These are phyloP conservation scores for Semotilus atromaculatus DNA, from an alignment of 2,797 vertebrate genomes.

Conservation along the genomic window DNA sequence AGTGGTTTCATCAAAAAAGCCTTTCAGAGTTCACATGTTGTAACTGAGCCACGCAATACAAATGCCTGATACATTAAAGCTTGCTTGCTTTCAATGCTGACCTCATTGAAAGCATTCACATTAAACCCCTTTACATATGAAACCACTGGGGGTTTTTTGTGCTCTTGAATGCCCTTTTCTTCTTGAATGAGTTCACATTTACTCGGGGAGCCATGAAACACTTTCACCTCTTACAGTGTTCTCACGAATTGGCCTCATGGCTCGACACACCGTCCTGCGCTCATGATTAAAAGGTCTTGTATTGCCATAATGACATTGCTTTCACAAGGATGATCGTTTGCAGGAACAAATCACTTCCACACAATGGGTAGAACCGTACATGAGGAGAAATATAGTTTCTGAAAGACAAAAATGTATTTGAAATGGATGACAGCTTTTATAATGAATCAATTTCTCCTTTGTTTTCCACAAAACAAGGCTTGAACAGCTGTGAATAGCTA, in stretches of 20 bases:
- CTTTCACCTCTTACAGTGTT: slow-evolving; percentile 26
- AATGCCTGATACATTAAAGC: neutral
- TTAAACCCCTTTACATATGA: slow-evolving; percentile 42
- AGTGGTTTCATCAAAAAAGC: neutral
- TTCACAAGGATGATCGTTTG: slow-evolving; percentile 43
- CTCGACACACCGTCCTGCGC: slow-evolving; percentile 16
- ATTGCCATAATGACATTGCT: slow-evolving; percentile 51
- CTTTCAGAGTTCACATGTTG: neutral
- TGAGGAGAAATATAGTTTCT: neutral
- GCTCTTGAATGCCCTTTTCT: slow-evolving; percentile 33
- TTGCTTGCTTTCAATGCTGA: slow-evolving; percentile 22
- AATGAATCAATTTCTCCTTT: slow-evolving; percentile 7
- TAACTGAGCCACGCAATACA: slow-evolving; percentile 1
- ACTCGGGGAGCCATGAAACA: slow-evolving; percentile 43
- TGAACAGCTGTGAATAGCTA: slow-evolving; percentile 65
- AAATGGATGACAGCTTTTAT: neutral
- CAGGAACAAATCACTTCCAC: slow-evolving; percentile 41
- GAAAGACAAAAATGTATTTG: neutral
- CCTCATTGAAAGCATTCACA: slow-evolving; percentile 37
- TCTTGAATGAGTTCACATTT: slow-evolving; percentile 47
- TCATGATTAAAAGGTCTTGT: slow-evolving; percentile 44
- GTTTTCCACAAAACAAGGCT: slow-evolving; percentile 16
- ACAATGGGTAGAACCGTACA: slow-evolving; percentile 20
- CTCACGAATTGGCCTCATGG: slow-evolving; percentile 50
- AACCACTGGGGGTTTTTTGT: slow-evolving; percentile 29